phyloP scores from a whole-genome alignment of 2,113 vertebrate genomes.

The Terrapene triunguis region DNA sequence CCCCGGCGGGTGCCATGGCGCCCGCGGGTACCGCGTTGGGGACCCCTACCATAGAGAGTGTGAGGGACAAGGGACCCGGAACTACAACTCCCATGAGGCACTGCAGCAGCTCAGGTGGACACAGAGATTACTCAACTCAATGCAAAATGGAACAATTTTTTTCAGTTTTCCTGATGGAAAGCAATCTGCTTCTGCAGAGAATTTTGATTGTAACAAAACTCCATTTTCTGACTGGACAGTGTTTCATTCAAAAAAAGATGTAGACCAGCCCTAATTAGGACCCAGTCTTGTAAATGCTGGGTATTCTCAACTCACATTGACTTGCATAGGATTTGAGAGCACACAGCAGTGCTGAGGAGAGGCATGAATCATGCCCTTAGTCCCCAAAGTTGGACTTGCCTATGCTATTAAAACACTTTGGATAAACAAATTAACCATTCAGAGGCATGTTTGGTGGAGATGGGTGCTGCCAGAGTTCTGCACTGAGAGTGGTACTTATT shows the following conservation, averaged over 20 bases:
- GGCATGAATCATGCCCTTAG: neutral
- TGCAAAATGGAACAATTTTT: neutral
- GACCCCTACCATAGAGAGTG: neutral
- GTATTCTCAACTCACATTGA: neutral
- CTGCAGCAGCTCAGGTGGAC: neutral
- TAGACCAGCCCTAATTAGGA: neutral
- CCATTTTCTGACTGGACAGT: neutral
- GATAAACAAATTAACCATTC: neutral
- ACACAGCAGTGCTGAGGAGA: neutral
- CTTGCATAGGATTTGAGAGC: neutral
- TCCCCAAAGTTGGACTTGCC: neutral
- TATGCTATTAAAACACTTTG: neutral
- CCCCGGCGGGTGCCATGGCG: too few species aligned
- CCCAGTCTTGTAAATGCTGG: neutral
- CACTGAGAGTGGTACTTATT: neutral
- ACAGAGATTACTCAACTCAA: neutral
- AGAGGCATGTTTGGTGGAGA: neutral
- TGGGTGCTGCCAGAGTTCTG: neutral
- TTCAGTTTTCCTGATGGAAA: neutral
- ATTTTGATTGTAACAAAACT: neutral
- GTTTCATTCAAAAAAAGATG: neutral
- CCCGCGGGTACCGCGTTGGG: too few species aligned
- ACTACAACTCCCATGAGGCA: neutral
- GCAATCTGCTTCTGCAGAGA: neutral
- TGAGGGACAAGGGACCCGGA: neutral